Evolutionary conservation across 2,797 vertebrate species (phyloP).

Genomic region (Miichthys miiuy): DNA sequence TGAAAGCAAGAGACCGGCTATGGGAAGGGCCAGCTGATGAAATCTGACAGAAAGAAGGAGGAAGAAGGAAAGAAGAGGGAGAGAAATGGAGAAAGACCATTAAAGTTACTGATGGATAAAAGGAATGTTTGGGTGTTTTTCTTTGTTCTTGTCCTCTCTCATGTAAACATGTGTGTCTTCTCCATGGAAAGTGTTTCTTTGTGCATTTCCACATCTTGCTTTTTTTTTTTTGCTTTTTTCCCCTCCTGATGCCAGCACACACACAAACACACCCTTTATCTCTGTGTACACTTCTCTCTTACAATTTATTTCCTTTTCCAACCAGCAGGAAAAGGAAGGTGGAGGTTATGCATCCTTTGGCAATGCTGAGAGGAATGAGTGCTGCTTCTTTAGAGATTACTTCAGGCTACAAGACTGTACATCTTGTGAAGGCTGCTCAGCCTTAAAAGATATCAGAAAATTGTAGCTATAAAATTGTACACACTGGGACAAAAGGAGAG

Average conservation of each 20-base stretch:
- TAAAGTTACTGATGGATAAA: slow-evolving; percentile 45
- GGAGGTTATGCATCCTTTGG: slow-evolving; percentile 5
- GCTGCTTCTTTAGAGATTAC: slow-evolving; percentile 2
- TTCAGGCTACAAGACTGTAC: background rate
- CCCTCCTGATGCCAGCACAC: background rate
- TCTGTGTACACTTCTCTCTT: background rate
- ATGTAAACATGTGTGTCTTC: slow-evolving; percentile 16
- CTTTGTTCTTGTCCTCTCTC: slow-evolving; percentile 3
- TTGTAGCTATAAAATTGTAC: background rate
- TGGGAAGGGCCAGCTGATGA: slow-evolving; percentile 65
- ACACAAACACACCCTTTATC: background rate
- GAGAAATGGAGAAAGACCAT: slow-evolving; percentile 21
- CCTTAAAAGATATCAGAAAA: background rate
- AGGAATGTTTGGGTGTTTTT: slow-evolving; percentile 14
- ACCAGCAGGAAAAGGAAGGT: slow-evolving; percentile 4
- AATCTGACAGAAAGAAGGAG: slow-evolving; percentile 66
- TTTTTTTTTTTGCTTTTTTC: too few species aligned
- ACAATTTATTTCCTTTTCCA: slow-evolving; percentile 26
- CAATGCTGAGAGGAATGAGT: background rate
- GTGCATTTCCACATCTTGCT: slow-evolving; percentile 19
- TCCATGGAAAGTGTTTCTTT: slow-evolving; percentile 14
- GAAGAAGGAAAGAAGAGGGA: slow-evolving; percentile 5
- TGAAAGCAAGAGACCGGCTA: slow-evolving; percentile 64
- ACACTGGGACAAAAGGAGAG: background rate
- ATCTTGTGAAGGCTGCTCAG: background rate